A percentile compares a stretch with the other conserved stretches of the same genome.
phyloP scores from a whole-genome alignment of 2,113 vertebrate genomes.

The Delphinus delphis region DNA sequence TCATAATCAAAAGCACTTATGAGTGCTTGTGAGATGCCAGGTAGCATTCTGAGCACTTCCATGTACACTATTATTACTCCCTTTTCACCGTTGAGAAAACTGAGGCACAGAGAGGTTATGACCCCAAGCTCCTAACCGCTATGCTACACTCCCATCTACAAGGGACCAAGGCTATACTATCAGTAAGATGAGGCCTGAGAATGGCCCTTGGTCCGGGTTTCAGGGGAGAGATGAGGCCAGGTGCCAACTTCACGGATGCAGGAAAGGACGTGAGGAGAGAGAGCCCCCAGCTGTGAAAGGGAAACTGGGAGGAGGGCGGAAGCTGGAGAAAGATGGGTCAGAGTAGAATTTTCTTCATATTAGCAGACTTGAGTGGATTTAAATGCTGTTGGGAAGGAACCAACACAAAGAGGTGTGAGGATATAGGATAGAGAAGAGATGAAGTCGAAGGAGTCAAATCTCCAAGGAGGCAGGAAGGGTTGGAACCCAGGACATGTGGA shows the following conservation, averaged over 20 bases:
- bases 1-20: neutral
- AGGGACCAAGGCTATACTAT: neutral
- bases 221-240: neutral
- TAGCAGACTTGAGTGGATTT: neutral
- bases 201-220: too few species aligned
- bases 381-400: neutral
- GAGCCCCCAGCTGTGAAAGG: neutral
- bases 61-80: neutral
- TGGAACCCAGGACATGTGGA: neutral
- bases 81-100: neutral
- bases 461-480: neutral
- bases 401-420: neutral
- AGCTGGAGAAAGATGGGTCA: neutral
- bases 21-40: neutral
- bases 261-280: neutral
- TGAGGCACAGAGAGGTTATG: neutral
- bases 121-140: neutral
- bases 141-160: rapidly evolving
- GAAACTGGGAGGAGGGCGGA: neutral
- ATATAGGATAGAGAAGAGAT: neutral
- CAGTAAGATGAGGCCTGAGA: neutral
- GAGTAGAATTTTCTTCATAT: neutral
- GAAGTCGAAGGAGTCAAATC: neutral
- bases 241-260: neutral
- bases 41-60: neutral